Evolutionary conservation across 1,140 invertebrate species (phyloP).

Genomic region (Asbolus verrucosus): DNA sequence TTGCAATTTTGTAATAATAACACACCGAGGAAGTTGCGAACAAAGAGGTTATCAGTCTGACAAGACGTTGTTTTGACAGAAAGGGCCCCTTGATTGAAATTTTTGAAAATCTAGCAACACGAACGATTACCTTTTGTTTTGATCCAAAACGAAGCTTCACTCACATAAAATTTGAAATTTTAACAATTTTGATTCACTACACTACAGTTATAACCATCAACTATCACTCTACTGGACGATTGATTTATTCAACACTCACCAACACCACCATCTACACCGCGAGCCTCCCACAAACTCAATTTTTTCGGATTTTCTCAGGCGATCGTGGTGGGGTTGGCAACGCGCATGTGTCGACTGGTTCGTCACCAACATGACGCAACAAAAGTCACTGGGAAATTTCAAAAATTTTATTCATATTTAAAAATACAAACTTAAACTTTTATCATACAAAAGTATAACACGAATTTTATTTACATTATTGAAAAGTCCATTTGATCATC

Average conservation of each 20-base stretch:
- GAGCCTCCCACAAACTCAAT: slow-evolving; percentile 24
- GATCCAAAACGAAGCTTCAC: slow-evolving; percentile 7
- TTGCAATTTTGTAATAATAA: slow-evolving; percentile 12
- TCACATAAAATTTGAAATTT: slow-evolving; percentile 9
- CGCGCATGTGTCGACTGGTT: slow-evolving; percentile 6
- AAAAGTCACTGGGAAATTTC: no score
- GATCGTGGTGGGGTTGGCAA: neutral
- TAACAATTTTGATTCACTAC: neutral
- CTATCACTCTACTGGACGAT: neutral
- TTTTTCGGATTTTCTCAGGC: neutral
- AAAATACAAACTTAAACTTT: slow-evolving; percentile 38
- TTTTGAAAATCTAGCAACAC: neutral
- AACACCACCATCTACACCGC: neutral
- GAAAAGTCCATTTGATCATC: slow-evolving; percentile 4
- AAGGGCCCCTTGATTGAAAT: neutral
- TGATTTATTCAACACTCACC: slow-evolving; percentile 16
- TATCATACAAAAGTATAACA: slow-evolving; percentile 34
- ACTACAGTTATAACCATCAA: neutral
- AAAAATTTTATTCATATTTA: slow-evolving; percentile 25
- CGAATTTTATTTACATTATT: slow-evolving; percentile 35
- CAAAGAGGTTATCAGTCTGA: no score
- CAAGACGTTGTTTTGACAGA: slow-evolving; percentile 23
- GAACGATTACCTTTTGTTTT: slow-evolving; percentile 7
- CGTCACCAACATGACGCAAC: no score
- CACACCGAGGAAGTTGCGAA: no score